Base-by-base conservation (phyloP, 2,888 invertebrate species). In the Oscheius sp. region DNA sequence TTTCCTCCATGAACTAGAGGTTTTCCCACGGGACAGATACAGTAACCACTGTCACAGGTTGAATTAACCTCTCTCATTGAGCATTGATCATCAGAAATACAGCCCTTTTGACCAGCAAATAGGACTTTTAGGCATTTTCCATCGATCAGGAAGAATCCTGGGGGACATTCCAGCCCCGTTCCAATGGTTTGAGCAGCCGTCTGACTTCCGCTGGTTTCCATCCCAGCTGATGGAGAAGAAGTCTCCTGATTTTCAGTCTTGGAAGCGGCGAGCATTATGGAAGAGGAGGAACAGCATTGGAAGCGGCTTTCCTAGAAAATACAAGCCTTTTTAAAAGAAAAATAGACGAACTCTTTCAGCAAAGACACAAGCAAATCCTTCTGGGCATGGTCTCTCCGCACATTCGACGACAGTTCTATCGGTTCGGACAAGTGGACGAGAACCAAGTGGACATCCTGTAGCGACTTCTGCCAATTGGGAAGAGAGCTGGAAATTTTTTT, bases 101-200 rank as follows among this genome's bases (percentile, higher is more conserved):
- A 87, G 23, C 87, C 87, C 59, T 85, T 86, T 58, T 87, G 87
- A n/a, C 87, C 87, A 49, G 88, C 86, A 56, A 84, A 87, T 25
- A 84, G 81, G 46, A 83, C 83, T 55, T 84, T 84, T 49, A 84
- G 55, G 58, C 83, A 84, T 64, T 84, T 84, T 59, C 80, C 83
- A 55, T 84, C 82, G 73, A 84, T 79, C 16, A 76, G 71, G 56
- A 78, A 81, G 75, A 82, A 82, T 46, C 82, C 83, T 23, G 77
- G 82, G 18, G 83, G 83, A 59, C 83, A 84, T 35, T 82, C 49
- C n/a, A 49, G 5, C 13, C 21, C 21, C 49, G 9, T 9, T 35
- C 35, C 35, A 35, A 6, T 35, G 35, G 35, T 9, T 76, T 70
- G 23, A 21, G 21, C 43, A 45, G 35, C 27, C 3, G 29, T 18